Percentiles rank a stretch among this genome's conserved stretches.
Conservation (phyloP, 2,113 vertebrate genomes). For the Phasianus colchicus region DNA sequence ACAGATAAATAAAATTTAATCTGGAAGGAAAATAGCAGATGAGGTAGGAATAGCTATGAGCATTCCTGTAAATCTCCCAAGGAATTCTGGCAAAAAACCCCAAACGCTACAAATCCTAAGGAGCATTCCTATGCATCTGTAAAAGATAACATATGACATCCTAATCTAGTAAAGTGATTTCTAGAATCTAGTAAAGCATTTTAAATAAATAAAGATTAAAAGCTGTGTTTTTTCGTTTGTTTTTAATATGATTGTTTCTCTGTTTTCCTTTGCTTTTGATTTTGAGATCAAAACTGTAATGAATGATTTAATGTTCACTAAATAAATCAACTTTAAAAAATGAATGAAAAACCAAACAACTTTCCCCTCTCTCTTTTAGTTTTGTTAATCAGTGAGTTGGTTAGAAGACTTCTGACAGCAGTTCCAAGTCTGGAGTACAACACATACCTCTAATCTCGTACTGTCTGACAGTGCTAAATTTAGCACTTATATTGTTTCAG, state of each 20-base stretch:
- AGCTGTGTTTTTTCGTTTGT: neutral
- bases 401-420: conserved; percentile 67
- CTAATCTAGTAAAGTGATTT: conserved; percentile 22
- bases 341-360: neutral
- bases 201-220: conserved; percentile 27
- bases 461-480: conserved; percentile 67
- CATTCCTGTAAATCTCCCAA: neutral
- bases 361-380: neutral
- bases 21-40: conserved; percentile 39
- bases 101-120: neutral
- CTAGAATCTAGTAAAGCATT: conserved; percentile 28
- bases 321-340: conserved; percentile 45
- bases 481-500: conserved; percentile 35
- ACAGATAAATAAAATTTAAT: conserved; percentile 40
- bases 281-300: conserved; percentile 52
- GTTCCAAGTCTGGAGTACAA: conserved; percentile 54
- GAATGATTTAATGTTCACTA: conserved; percentile 61
- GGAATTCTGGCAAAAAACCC: neutral
- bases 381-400: conserved; percentile 33
- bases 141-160: conserved; percentile 18
- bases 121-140: neutral
- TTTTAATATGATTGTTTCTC: neutral
- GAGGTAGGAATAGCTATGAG: conserved; percentile 10
- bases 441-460: conserved; percentile 64
- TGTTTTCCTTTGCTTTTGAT: neutral